A percentile compares a stretch with the other conserved stretches of the same genome.
Conservation (phyloP, 2,797 vertebrate genomes). For the Harpagifer antarcticus region DNA sequence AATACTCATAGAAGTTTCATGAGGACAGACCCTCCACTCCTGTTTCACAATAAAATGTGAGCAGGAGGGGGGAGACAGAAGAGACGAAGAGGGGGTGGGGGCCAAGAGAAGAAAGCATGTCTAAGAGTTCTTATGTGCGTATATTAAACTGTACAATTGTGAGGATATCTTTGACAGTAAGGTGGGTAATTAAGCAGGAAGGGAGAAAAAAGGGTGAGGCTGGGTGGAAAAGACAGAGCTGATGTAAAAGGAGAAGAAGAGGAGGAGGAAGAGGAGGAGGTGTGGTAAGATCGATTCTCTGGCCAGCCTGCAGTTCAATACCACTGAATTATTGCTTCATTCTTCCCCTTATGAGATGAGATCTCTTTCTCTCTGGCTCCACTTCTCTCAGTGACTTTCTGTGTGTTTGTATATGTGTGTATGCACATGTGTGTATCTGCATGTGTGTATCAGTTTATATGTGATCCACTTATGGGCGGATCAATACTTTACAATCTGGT, state of each 20-base stretch:
- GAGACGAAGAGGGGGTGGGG: conserved; percentile 8
- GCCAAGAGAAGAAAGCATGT: conserved; percentile 1
- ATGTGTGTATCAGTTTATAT: conserved; percentile 78
- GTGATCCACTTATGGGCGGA: conserved; percentile 79
- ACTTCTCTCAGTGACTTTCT: conserved; percentile 45
- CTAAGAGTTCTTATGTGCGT: conserved; percentile 15
- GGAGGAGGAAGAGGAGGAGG: conserved; percentile 53
- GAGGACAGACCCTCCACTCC: conserved; percentile 85
- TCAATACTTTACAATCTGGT: conserved; percentile 95
- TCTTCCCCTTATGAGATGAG: conserved; percentile 97
- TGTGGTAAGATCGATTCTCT: conserved; percentile 90
- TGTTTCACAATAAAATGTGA: conserved; percentile 87
- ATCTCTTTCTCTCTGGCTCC: conserved; percentile 69
- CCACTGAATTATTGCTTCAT: conserved; percentile 99
- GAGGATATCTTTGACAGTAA: conserved; percentile 21
- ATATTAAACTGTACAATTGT: conserved; percentile 19
- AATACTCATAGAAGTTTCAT: conserved; percentile 92
- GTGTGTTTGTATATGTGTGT: conserved; percentile 39
- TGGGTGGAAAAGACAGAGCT: conserved; percentile 35
- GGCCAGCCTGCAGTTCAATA: conserved; percentile 93
- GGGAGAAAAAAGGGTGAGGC: conserved; percentile 5
- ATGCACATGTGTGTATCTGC: conserved; percentile 54
- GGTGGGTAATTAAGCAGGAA: not conserved
- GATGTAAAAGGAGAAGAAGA: conserved; percentile 53
- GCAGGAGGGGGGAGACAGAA: conserved; percentile 32